Evolutionary conservation across 2,113 vertebrate species (phyloP).

Genomic region (Hippocampus comes): DNA sequence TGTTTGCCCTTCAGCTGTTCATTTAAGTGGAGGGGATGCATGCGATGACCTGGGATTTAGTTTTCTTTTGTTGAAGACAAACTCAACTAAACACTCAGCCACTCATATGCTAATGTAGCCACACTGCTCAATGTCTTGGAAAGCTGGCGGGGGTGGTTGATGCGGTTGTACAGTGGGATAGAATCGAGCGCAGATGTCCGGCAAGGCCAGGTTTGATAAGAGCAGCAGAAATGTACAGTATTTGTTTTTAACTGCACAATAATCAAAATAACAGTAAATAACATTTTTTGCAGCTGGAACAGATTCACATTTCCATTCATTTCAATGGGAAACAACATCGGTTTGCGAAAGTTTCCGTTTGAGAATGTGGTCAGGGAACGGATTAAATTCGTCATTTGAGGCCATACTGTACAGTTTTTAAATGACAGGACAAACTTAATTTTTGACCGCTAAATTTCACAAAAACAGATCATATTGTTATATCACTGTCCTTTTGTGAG

Average conservation of each 20-base stretch:
- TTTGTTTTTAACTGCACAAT: too few relatives aligned
- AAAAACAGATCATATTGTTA: conserved; percentile 79
- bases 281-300: too few relatives aligned
- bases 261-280: too few relatives aligned
- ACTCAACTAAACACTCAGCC: conserved; percentile 67
- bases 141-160: neutral
- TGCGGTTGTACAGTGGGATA: conserved; percentile 16
- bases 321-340: too few relatives aligned
- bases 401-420: too few relatives aligned
- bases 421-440: conserved; percentile 83
- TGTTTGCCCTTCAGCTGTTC: conserved; percentile 67
- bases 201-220: neutral
- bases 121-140: conserved; percentile 54
- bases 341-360: too few relatives aligned
- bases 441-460: conserved; percentile 68
- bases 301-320: too few relatives aligned
- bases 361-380: too few relatives aligned
- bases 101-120: conserved; percentile 65
- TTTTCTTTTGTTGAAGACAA: conserved; percentile 63
- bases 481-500: conserved; percentile 33
- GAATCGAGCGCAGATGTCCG: neutral
- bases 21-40: conserved; percentile 58
- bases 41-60: conserved; percentile 63
- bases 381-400: too few relatives aligned
- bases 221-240: neutral